Evolutionary conservation across 2,113 vertebrate genomes (phyloP).

Genomic region (Fulmarus glacialis): DNA sequence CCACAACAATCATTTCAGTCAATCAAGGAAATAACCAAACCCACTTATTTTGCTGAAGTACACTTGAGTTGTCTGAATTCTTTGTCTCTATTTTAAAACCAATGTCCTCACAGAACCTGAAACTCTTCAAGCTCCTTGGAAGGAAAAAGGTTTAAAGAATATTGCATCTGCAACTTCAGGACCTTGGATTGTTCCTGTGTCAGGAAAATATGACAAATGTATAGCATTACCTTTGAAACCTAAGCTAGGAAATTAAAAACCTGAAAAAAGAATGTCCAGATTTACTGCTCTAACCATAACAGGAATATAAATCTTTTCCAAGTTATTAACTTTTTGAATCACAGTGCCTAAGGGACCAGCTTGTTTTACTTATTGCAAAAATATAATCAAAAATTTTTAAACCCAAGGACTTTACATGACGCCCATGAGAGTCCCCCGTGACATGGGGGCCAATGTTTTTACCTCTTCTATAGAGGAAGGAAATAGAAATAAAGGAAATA

Average conservation of each 20-base stretch:
- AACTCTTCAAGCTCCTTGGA: neutral
- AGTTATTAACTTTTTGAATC: neutral
- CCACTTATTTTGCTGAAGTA: neutral
- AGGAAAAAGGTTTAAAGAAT: neutral
- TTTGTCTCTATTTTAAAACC: neutral
- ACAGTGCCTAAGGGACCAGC: neutral
- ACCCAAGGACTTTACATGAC: neutral
- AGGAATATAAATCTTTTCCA: neutral
- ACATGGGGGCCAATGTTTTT: neutral
- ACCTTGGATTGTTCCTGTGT: neutral
- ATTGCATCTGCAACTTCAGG: neutral
- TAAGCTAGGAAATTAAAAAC: neutral
- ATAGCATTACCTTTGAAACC: neutral
- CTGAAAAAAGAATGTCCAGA: neutral
- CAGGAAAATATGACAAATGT: neutral
- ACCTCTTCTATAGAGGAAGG: neutral
- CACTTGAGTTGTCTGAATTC: neutral
- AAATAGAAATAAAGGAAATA: neutral
- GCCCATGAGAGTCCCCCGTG: neutral
- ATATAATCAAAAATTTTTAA: neutral
- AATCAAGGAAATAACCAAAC: conserved; percentile 1
- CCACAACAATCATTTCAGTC: neutral
- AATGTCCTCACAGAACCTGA: neutral
- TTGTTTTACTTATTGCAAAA: neutral
- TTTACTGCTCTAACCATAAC: neutral